Conservation (phyloP, 2,113 vertebrate species). For the Grammomys surdaster region DNA sequence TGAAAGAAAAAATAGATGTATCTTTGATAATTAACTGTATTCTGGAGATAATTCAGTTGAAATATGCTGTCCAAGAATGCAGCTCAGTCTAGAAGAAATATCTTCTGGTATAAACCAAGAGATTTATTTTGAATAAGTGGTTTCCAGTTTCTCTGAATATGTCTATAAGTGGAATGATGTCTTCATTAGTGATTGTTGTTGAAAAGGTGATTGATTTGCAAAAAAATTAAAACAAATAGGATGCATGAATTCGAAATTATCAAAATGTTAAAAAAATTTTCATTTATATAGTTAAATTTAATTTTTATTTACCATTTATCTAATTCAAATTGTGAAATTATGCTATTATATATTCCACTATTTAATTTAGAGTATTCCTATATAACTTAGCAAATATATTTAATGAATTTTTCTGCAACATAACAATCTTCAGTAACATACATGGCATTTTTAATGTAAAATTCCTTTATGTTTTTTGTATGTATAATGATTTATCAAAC, state of each 20-base stretch:
- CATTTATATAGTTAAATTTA: not conserved
- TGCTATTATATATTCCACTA: not conserved
- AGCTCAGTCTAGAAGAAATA: slow-evolving; percentile 66
- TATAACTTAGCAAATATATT: not conserved
- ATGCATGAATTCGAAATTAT: not conserved
- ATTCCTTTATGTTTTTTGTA: not conserved
- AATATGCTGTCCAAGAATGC: not conserved
- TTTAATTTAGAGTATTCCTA: slow-evolving; percentile 4
- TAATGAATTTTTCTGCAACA: not conserved
- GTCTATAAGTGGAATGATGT: slow-evolving; percentile 75
- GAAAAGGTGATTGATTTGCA: not conserved
- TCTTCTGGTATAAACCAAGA: slow-evolving; percentile 17
- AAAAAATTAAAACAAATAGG: not conserved
- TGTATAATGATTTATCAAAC: not conserved
- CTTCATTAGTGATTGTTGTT: slow-evolving; percentile 32
- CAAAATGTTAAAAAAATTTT: not conserved
- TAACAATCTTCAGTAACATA: not conserved
- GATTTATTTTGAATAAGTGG: slow-evolving; percentile 73
- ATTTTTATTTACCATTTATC: not conserved
- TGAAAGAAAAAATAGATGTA: not conserved
- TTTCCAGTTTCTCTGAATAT: slow-evolving; percentile 75
- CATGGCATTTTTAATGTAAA: not conserved
- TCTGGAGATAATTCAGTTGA: not conserved
- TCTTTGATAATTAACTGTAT: not conserved
- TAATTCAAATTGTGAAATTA: not conserved